Evolutionary conservation across 2,888 invertebrate genomes (phyloP).

Genomic region (Dryocosmus kuriphilus): DNA sequence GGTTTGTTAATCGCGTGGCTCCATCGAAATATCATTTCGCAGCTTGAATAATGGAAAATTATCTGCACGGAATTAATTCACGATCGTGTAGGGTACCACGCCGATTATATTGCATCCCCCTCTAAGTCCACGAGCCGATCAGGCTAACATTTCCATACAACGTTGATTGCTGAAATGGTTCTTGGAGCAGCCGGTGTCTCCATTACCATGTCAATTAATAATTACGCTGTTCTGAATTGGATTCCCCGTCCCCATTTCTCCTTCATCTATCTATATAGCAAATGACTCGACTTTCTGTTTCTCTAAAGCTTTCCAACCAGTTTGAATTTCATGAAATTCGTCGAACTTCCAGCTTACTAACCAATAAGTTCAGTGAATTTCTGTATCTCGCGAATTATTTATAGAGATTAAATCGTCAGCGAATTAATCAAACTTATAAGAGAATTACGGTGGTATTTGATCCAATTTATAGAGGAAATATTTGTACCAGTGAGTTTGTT

Average conservation of each 20-base stretch:
- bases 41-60: slow-evolving; percentile 69
- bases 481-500: background rate
- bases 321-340: slow-evolving; percentile 45
- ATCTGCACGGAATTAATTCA: slow-evolving; percentile 66
- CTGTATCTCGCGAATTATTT: background rate
- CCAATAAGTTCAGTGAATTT: background rate
- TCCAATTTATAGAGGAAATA: background rate
- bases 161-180: slow-evolving; percentile 40
- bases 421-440: background rate
- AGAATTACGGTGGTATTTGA: background rate
- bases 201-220: slow-evolving; percentile 55
- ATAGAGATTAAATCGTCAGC: background rate
- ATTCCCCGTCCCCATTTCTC: slow-evolving; percentile 41
- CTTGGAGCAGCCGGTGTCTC: slow-evolving; percentile 41
- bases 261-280: background rate
- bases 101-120: slow-evolving; percentile 58
- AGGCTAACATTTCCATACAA: slow-evolving; percentile 55
- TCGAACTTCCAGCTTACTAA: background rate
- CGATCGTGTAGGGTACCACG: slow-evolving; percentile 54
- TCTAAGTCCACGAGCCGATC: slow-evolving; percentile 55
- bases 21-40: slow-evolving; percentile 63
- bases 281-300: background rate
- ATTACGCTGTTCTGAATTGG: slow-evolving; percentile 54
- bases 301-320: background rate
- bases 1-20: slow-evolving; percentile 50